These are phyloP conservation scores for Penaeus indicus DNA, from an alignment of 1,140 invertebrate genomes.

Conservation along the genomic window DNA sequence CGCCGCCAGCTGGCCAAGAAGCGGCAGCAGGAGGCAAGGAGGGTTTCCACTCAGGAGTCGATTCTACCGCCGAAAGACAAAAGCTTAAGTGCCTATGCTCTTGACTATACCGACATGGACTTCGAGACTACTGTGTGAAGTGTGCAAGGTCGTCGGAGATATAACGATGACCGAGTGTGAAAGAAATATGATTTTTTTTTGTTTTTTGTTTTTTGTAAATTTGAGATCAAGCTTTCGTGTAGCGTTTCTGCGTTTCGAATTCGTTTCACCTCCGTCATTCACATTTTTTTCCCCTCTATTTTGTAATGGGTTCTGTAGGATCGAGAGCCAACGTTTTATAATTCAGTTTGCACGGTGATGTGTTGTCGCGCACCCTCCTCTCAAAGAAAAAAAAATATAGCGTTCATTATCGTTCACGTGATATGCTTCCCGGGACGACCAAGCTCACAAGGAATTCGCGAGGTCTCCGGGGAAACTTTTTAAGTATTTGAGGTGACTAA, in stretches of 20 bases:
- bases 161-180: not conserved
- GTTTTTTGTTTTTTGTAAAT: not conserved
- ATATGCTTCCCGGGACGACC: too few relatives aligned
- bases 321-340: too few relatives aligned
- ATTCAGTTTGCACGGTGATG: too few relatives aligned
- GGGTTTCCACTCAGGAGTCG: constrained; percentile 65
- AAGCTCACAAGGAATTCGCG: too few relatives aligned
- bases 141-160: not conserved
- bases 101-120: constrained; percentile 66
- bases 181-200: not conserved
- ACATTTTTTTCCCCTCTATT: too few relatives aligned
- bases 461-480: too few relatives aligned
- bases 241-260: not conserved
- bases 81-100: constrained; percentile 66
- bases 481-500: too few relatives aligned
- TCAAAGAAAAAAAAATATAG: too few relatives aligned
- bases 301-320: too few relatives aligned
- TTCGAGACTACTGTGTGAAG: constrained; percentile 65
- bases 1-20: constrained; percentile 57
- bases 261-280: too few relatives aligned
- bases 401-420: too few relatives aligned
- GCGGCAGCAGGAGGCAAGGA: constrained; percentile 55
- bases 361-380: too few relatives aligned
- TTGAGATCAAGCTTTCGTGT: not conserved
- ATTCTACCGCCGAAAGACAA: constrained; percentile 65